These are phyloP conservation scores for Intellagama lesueurii DNA, from an alignment of 2,797 vertebrate species.

Conservation along the genomic window DNA sequence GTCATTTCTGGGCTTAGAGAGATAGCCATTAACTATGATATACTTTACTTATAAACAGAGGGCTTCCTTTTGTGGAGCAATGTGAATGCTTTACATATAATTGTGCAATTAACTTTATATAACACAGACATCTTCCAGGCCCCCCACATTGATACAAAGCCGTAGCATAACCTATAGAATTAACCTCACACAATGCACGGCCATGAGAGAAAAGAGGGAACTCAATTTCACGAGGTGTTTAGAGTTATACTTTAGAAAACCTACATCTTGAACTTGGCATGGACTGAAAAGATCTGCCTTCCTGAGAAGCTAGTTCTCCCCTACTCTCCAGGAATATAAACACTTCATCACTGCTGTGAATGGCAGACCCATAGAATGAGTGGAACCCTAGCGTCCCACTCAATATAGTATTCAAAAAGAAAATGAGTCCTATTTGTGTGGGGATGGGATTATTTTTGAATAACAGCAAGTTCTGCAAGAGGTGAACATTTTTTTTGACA, in stretches of 20 bases:
- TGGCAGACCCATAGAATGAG: too few relatives aligned
- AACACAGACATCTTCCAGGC: constrained; percentile 29
- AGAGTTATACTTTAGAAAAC: not conserved
- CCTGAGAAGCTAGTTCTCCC: too few relatives aligned
- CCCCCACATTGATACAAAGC: constrained; percentile 6
- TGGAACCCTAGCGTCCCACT: too few relatives aligned
- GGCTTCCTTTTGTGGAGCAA: constrained; percentile 23
- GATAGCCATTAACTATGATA: constrained; percentile 34
- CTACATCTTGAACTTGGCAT: too few relatives aligned
- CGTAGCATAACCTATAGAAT: not conserved
- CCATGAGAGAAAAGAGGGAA: not conserved
- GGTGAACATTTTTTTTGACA: not conserved
- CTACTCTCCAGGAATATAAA: too few relatives aligned
- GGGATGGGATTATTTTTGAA: not conserved
- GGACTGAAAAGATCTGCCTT: too few relatives aligned
- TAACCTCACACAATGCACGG: not conserved
- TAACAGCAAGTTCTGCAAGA: not conserved
- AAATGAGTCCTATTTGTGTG: not conserved
- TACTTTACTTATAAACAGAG: constrained; percentile 27
- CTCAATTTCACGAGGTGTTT: not conserved
- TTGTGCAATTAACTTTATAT: constrained; percentile 30
- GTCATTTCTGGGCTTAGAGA: constrained; percentile 31
- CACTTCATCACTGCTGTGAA: too few relatives aligned
- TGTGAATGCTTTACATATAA: constrained; percentile 21
- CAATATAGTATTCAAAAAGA: not conserved